Percentiles rank a stretch among this genome's conserved stretches.
phyloP scores from a whole-genome alignment of 2,797 vertebrate species.

The Gadopsis marmoratus region DNA sequence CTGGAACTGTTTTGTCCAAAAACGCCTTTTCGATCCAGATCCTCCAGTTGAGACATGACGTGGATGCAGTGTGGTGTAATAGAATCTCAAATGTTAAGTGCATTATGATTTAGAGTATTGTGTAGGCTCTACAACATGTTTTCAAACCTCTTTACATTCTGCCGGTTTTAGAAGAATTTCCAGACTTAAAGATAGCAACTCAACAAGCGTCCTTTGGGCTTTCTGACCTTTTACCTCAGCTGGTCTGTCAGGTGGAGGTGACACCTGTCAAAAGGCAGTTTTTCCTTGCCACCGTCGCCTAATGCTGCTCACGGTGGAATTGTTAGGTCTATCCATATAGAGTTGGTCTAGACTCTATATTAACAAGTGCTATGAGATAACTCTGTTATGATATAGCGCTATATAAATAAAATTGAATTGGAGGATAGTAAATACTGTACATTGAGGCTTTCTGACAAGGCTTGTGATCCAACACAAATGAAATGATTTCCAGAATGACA shows the following conservation, averaged over 20 bases:
- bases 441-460: constrained; percentile 9
- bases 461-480: constrained; percentile 37
- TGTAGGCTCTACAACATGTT: constrained; percentile 2
- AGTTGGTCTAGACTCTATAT: too few relatives aligned
- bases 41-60: background rate
- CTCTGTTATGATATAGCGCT: too few relatives aligned
- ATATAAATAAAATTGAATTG: too few relatives aligned
- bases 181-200: background rate
- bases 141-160: constrained; percentile 10
- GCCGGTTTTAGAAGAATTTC: background rate
- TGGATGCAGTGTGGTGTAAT: background rate
- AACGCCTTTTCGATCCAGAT: background rate
- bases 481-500: constrained; percentile 37
- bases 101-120: constrained; percentile 1
- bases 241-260: background rate
- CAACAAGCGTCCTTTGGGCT: constrained; percentile 1
- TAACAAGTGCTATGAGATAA: too few relatives aligned
- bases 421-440: background rate
- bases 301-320: too few relatives aligned
- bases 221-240: constrained; percentile 7
- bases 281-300: too few relatives aligned
- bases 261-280: too few relatives aligned
- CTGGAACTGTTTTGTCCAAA: too few relatives aligned
- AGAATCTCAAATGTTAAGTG: background rate
- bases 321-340: too few relatives aligned